phyloP scores from a whole-genome alignment of 2,797 vertebrate species.

The Artibeus jamaicensis region DNA sequence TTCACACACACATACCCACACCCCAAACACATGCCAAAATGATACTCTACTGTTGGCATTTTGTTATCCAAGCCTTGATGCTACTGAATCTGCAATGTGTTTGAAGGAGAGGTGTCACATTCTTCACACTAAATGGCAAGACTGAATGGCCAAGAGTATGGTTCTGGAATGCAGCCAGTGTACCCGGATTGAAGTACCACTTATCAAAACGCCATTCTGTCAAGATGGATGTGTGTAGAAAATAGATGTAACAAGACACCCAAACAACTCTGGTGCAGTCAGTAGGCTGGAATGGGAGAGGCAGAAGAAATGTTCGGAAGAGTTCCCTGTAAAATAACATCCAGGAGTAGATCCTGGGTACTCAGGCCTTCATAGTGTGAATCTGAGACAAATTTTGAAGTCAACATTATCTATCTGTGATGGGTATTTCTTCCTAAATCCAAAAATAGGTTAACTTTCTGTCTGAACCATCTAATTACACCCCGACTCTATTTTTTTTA shows the following conservation, averaged over 20 bases:
- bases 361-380: background rate
- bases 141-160: background rate
- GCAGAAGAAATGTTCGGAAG: background rate
- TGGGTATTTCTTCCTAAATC: background rate
- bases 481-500: background rate
- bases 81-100: conserved; percentile 26
- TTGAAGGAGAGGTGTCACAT: conserved; percentile 30
- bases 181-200: conserved; percentile 7
- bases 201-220: conserved; percentile 23
- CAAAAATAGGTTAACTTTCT: background rate
- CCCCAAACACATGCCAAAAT: background rate
- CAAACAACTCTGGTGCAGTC: background rate
- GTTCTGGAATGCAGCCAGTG: background rate
- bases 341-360: background rate
- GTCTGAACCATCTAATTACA: background rate
- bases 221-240: background rate
- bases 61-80: background rate
- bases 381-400: background rate
- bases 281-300: background rate
- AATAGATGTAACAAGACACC: background rate
- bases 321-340: background rate
- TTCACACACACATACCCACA: background rate
- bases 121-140: conserved; percentile 1
- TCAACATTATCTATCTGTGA: background rate
- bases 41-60: background rate